Evolutionary conservation across 2,888 invertebrate species (phyloP), one percentile per base, ranked within the genome.

Genomic region (Cryptus viduatorius): DNA sequence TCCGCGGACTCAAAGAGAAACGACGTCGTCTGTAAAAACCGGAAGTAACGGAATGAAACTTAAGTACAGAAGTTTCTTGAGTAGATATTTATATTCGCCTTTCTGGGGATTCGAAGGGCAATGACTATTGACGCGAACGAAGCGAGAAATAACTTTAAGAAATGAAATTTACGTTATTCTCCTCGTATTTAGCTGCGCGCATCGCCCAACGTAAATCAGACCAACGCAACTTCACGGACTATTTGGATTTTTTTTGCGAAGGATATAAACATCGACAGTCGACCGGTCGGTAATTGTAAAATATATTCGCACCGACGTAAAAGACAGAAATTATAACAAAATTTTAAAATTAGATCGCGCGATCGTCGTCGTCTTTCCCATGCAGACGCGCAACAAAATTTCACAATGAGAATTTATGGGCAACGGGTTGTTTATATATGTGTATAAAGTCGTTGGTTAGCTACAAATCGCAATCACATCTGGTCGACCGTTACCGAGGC

Each of bases 311-410:
- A 50, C 29, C 53, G 14, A 53, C 19, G 64, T 29, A 82, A 44
- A 53, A 37, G 50, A 31, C 12, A 5, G 50, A 24, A 75, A 50
- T 37, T 10, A n/a, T 19, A 5, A 24, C 42, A 61, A 29, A 64
- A 59, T 65, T 14, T 4, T 65, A 19, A 56, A 56, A 50, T 42
- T 19, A 42, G 65, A 76, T 42, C 76, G 42, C 19, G 53, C 19
- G 42, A 75, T 14, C 72, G 76, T 59, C 59, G 31, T 4, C 56
- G 19, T 19, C 14, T 16, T 76, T 14, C 65, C 71, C 67, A 79
- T 65, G 76, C 31, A 76, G 67, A 77, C 80, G 29, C 65, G 79
- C 85, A 82, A 85, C 76, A 80, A 83, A 85, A 85, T 85, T 83
- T 80, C 82, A 68, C 79, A 53, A 79, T 79, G 72, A 48, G 72